Conservation (phyloP, 2,113 vertebrate genomes). For the Rissa tridactyla region DNA sequence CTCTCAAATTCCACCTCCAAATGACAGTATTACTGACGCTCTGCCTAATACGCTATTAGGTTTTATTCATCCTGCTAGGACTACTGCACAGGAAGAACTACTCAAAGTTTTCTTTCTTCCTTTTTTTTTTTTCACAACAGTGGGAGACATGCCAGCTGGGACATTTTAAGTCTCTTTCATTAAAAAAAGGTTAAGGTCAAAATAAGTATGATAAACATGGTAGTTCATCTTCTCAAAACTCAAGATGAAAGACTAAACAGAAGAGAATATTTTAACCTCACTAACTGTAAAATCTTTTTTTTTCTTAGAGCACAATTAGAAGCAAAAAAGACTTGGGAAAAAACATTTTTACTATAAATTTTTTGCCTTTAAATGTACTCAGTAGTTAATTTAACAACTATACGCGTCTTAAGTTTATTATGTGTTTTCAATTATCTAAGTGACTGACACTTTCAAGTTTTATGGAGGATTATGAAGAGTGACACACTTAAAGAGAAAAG, state of each 20-base stretch:
- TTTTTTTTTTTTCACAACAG: neutral
- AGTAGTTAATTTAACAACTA: conserved; percentile 67
- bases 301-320: conserved; percentile 24
- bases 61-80: neutral
- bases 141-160: conserved; percentile 73
- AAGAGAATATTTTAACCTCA: conserved; percentile 69
- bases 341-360: conserved; percentile 35
- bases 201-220: conserved; percentile 80
- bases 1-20: conserved; percentile 3
- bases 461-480: conserved; percentile 71
- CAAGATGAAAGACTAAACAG: conserved; percentile 76
- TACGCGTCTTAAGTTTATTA: conserved; percentile 52
- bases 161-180: conserved; percentile 83
- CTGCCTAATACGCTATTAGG: neutral
- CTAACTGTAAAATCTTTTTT: conserved; percentile 31
- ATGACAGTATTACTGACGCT: neutral
- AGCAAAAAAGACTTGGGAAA: conserved; percentile 6
- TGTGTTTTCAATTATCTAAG: conserved; percentile 74
- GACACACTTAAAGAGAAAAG: conserved; percentile 44
- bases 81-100: conserved; percentile 55
- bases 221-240: conserved; percentile 77
- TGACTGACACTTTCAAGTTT: conserved; percentile 76
- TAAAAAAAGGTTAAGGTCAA: conserved; percentile 80
- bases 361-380: conserved; percentile 55
- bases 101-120: conserved; percentile 22